Evolutionary conservation across 2,113 vertebrate genomes (phyloP).

Genomic region (Salvelinus namaycush): DNA sequence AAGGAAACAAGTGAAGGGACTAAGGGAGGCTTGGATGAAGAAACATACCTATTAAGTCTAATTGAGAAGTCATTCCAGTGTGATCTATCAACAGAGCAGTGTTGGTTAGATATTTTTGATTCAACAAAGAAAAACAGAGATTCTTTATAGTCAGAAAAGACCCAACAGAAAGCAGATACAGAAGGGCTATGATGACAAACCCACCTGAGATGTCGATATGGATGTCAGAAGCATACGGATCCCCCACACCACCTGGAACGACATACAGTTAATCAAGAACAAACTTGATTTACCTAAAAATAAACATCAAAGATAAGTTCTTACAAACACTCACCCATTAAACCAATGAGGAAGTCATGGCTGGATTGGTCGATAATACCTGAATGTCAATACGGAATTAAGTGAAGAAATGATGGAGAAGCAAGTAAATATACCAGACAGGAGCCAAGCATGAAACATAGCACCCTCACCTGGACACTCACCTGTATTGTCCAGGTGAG

Average conservation of each 20-base stretch:
- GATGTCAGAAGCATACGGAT: slow-evolving; percentile 36
- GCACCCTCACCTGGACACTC: slow-evolving; percentile 36
- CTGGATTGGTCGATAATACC: slow-evolving; percentile 51
- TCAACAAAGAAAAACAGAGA: not conserved
- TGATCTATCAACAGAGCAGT: slow-evolving; percentile 43
- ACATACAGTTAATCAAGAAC: not conserved
- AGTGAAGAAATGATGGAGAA: not conserved
- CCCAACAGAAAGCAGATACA: not conserved
- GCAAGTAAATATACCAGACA: not conserved
- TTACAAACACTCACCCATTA: slow-evolving; percentile 58
- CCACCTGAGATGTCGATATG: slow-evolving; percentile 54
- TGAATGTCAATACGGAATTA: slow-evolving; percentile 25
- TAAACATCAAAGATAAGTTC: not conserved
- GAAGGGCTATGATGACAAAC: not conserved
- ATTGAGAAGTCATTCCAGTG: slow-evolving; percentile 33
- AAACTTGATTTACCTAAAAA: not conserved
- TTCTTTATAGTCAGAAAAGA: not conserved
- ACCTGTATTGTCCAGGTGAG: slow-evolving; percentile 58
- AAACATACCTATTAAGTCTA: slow-evolving; percentile 49
- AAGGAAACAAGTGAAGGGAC: too few species aligned
- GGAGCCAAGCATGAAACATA: not conserved
- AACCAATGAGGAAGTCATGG: slow-evolving; percentile 59
- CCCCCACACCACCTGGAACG: slow-evolving; percentile 50
- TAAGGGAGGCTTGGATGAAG: not conserved
- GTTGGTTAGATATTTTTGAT: slow-evolving; percentile 18